These are phyloP conservation scores for Sesamia nonagrioides DNA, from an alignment of 1,140 invertebrate genomes.

Conservation along the genomic window DNA sequence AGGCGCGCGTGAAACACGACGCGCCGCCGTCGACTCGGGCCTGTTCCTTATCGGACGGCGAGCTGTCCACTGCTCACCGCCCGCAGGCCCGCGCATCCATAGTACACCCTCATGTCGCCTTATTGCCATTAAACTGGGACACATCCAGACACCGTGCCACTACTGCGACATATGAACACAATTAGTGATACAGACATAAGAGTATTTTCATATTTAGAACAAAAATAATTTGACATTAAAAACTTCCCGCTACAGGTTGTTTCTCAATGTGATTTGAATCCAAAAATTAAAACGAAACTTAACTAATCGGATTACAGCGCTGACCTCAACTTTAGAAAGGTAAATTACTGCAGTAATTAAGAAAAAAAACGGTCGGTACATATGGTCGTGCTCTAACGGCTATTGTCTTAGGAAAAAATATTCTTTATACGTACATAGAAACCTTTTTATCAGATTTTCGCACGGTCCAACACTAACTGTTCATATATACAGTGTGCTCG, in stretches of 20 bases:
- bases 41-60: no score
- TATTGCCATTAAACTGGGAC: no score
- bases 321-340: constrained; percentile 82
- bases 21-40: no score
- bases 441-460: constrained; percentile 78
- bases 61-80: no score
- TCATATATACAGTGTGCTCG: constrained; percentile 66
- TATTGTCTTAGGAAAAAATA: constrained; percentile 76
- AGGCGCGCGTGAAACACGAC: no score
- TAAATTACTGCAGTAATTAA: constrained; percentile 71
- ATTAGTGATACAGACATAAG: no score
- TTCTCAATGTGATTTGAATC: constrained; percentile 11
- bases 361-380: constrained; percentile 70
- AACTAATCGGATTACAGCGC: constrained; percentile 59
- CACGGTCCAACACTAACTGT: constrained; percentile 73
- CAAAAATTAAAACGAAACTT: constrained; percentile 30
- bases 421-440: constrained; percentile 73
- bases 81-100: no score
- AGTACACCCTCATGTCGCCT: no score
- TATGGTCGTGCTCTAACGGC: constrained; percentile 64
- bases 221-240: neutral
- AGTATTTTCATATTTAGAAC: neutral
- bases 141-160: no score
- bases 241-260: constrained; percentile 3
- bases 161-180: no score